Percentiles rank a stretch among this genome's conserved stretches.
These are phyloP conservation scores for Fragum whitleyi DNA, from an alignment of 2,888 invertebrate species.

Conservation along the genomic window DNA sequence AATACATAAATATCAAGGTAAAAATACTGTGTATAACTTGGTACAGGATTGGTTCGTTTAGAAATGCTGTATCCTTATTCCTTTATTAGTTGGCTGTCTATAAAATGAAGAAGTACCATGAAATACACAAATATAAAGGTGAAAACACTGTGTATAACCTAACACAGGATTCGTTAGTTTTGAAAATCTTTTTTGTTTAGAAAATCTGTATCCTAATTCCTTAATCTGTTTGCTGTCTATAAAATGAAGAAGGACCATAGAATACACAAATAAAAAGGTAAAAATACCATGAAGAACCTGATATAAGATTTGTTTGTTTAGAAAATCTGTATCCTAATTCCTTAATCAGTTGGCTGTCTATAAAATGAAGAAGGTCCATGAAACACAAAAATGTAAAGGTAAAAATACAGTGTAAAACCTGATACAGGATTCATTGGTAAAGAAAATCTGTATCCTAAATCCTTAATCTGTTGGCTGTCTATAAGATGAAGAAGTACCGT, in stretches of 20 bases:
- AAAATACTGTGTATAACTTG: no score
- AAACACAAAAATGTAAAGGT: constrained; percentile 76
- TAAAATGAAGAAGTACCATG: constrained; percentile 72
- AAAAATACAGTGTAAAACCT: no score
- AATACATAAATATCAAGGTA: constrained; percentile 74
- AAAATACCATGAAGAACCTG: no score
- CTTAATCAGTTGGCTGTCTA: constrained; percentile 73
- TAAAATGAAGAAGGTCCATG: constrained; percentile 72
- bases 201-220: constrained; percentile 73
- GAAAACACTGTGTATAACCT: no score
- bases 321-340: constrained; percentile 74
- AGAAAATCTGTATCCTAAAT: constrained; percentile 74
- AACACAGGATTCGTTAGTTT: constrained; percentile 42
- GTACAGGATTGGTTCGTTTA: constrained; percentile 63
- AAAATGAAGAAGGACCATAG: constrained; percentile 74
- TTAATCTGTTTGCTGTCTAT: constrained; percentile 73
- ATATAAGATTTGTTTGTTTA: constrained; percentile 71
- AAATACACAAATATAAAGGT: constrained; percentile 76
- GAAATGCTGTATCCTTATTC: constrained; percentile 74
- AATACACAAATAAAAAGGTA: constrained; percentile 75
- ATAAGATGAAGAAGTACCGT: constrained; percentile 73
- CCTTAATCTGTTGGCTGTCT: constrained; percentile 71
- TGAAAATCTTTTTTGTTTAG: constrained; percentile 59
- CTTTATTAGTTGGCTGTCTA: constrained; percentile 73
- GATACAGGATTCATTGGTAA: constrained; percentile 62